Evolutionary conservation across 2,888 invertebrate genomes (phyloP), one percentile per base, ranked within the genome.

Genomic region (Anodontia alba): DNA sequence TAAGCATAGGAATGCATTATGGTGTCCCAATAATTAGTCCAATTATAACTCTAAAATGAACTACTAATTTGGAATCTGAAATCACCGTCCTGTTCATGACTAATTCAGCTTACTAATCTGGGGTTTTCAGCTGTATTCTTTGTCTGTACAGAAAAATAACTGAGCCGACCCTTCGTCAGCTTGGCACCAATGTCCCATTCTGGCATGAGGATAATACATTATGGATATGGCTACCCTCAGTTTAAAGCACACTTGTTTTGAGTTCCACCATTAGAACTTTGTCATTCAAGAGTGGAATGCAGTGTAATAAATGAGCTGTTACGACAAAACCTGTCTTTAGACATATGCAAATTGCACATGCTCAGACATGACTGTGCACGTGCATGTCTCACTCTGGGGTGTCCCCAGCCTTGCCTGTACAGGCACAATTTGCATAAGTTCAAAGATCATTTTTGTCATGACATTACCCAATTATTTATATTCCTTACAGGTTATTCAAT

Each of bases 241-340:
- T 62, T 62, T 62, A 62, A 62, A 62, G 62, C 62, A 62, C 62
- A 62, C 62, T 62, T 62, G 62, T 62, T 62, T 57, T 62, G 62
- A 62, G 62, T 62, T 62, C 62, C 62, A 62, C 62, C 20, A 62
- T 62, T 62, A 62, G 62, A 62, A 62, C 62, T 33, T 20, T n/a
- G 62, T 62, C 62, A 62, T 54, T 54, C 7, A 62, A 33, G 62
- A 33, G 62, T 62, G 62, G 62, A 62, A 62, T 62, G 62, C 62
- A 62, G 62, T 62, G 62, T 62, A 31, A 54, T 7, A 62, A 62
- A 26, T 8, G 57, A 57, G 38, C 12, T 12, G 12, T 23, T 49
- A 5, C 3, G 20, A 49, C 3, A 10, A 38, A 12, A 8, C 38
- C 38, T 38, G 38, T 38, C 38, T 12, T 8, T 8, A 38, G 38